Evolutionary conservation across 2,797 vertebrate species (phyloP).

Genomic region (Erethizon dorsatum): DNA sequence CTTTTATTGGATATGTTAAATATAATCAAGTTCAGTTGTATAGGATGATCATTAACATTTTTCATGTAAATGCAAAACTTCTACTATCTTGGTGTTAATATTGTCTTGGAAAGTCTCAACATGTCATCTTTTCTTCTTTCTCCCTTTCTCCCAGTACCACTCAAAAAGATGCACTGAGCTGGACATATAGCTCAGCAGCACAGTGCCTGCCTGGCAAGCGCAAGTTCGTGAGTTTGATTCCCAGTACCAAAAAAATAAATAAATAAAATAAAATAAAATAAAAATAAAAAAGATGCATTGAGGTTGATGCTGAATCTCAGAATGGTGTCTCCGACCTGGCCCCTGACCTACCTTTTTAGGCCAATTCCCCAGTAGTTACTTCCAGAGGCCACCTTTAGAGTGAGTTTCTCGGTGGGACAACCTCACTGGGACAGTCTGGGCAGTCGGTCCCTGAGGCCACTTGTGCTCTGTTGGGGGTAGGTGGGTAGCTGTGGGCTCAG

Average conservation of each 20-base stretch:
- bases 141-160: neutral
- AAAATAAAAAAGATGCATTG: neutral
- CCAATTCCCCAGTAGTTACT: neutral
- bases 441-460: neutral
- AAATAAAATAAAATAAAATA: too few relatives aligned
- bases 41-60: constrained; percentile 47
- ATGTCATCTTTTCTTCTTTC: neutral
- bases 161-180: neutral
- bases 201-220: too few relatives aligned
- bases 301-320: neutral
- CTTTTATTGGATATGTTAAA: constrained; percentile 22
- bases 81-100: neutral
- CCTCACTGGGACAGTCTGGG: neutral
- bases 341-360: neutral
- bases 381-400: neutral
- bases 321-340: neutral
- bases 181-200: too few relatives aligned
- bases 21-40: constrained; percentile 28
- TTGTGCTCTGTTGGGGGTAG: neutral
- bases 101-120: neutral
- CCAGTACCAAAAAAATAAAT: too few relatives aligned
- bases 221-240: too few relatives aligned
- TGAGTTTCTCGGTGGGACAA: neutral
- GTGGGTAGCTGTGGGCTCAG: neutral
- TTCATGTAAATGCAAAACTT: constrained; percentile 23